These are phyloP conservation scores for Myotis findleyi DNA, from an alignment of 2,797 vertebrate species.

Conservation along the genomic window DNA sequence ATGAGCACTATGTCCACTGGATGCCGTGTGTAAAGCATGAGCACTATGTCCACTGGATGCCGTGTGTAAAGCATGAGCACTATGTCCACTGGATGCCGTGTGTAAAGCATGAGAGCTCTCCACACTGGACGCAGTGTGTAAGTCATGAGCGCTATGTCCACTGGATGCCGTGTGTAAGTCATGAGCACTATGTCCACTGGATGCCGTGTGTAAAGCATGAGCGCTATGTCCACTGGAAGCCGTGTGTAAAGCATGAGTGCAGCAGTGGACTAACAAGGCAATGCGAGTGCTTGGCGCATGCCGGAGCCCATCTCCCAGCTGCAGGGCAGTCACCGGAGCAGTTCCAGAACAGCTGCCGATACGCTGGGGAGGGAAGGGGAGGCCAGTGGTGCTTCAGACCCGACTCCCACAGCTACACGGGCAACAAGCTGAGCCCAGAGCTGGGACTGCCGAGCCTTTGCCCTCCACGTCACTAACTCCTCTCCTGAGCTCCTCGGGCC, in stretches of 20 bases:
- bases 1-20: no score
- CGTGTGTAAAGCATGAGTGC: neutral
- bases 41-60: no score
- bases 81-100: no score
- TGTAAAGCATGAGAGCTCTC: accelerated
- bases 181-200: no score
- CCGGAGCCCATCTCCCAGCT: neutral
- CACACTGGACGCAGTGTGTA: no score
- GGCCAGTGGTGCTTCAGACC: neutral
- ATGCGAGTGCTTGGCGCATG: neutral
- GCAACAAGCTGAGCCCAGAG: accelerated
- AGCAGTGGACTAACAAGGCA: neutral
- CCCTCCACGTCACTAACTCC: no score
- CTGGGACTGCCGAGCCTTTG: neutral
- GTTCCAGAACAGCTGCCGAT: neutral
- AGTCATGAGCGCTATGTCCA: accelerated
- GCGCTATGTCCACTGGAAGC: no score
- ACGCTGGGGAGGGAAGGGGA: accelerated
- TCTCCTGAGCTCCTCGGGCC: neutral
- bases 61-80: no score
- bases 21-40: no score
- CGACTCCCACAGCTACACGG: neutral
- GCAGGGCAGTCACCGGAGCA: neutral
- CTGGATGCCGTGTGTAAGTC: no score
- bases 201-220: no score